Evolutionary conservation across 2,888 invertebrate genomes (phyloP).

Genomic region (Idaea straminata): DNA sequence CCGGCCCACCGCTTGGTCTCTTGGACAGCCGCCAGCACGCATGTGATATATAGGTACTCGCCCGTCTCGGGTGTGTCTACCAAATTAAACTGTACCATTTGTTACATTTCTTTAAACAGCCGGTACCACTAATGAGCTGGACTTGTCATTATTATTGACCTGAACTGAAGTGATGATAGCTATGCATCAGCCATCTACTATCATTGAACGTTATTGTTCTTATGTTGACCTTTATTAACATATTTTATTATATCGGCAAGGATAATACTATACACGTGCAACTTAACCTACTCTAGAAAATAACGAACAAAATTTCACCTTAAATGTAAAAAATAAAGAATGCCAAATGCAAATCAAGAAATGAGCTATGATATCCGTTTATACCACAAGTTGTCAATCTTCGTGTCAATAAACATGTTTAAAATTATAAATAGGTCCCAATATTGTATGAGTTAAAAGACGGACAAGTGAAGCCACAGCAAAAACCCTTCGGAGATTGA

Average conservation of each 20-base stretch:
- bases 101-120: constrained; percentile 72
- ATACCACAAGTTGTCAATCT: constrained; percentile 61
- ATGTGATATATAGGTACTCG: constrained; percentile 66
- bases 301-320: background rate
- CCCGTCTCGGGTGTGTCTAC: constrained; percentile 75
- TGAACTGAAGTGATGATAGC: constrained; percentile 24
- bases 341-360: background rate
- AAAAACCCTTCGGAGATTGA: constrained; percentile 73
- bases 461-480: constrained; percentile 61
- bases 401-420: constrained; percentile 77
- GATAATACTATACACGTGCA: too few species aligned
- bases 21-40: constrained; percentile 72
- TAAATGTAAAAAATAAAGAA: background rate
- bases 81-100: constrained; percentile 78
- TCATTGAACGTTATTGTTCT: background rate
- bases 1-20: constrained; percentile 74
- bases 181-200: constrained; percentile 12
- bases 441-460: constrained; percentile 54
- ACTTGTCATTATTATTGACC: constrained; percentile 42
- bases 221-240: background rate
- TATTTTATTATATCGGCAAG: background rate
- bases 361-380: constrained; percentile 43
- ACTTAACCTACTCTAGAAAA: too few species aligned
- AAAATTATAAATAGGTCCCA: constrained; percentile 71
- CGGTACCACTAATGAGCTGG: constrained; percentile 62